These are phyloP conservation scores for Julus scandinavius DNA, from an alignment of 2,888 invertebrate genomes.

Conservation along the genomic window DNA sequence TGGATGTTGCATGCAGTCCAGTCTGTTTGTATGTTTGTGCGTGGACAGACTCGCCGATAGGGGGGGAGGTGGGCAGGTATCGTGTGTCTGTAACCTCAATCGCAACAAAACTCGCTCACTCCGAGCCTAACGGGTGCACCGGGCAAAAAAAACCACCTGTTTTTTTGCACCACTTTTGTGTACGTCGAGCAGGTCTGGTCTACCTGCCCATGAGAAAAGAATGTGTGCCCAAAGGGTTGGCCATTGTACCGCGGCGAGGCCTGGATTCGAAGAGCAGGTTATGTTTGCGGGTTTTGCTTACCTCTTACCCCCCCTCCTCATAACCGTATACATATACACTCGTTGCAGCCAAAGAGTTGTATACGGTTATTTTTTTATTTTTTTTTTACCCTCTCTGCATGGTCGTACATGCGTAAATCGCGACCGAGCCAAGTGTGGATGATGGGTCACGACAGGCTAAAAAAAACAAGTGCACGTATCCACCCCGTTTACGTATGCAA, in stretches of 20 bases:
- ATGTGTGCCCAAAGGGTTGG: constrained; percentile 52
- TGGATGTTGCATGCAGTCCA: background rate
- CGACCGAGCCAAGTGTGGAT: constrained; percentile 46
- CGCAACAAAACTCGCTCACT: constrained; percentile 37
- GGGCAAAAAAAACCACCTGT: constrained; percentile 31
- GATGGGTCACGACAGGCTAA: constrained; percentile 43
- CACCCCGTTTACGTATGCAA: constrained; percentile 44
- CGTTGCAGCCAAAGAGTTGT: background rate
- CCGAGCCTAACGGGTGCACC: constrained; percentile 50
- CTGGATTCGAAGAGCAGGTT: background rate
- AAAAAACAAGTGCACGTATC: constrained; percentile 42
- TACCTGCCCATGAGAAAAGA: constrained; percentile 50
- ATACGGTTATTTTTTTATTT: background rate
- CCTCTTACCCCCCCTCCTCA: background rate
- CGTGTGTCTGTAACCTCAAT: constrained; percentile 52
- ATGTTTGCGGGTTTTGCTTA: constrained; percentile 40
- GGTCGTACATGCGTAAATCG: background rate
- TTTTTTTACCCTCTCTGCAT: background rate
- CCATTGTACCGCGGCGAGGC: constrained; percentile 14
- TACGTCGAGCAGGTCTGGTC: constrained; percentile 41
- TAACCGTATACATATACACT: no score
- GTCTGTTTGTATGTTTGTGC: constrained; percentile 43
- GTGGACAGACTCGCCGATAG: constrained; percentile 31
- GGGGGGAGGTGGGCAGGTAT: constrained; percentile 33
- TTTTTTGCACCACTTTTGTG: constrained; percentile 43